phyloP scores from a whole-genome alignment of 2,797 vertebrate genomes.

The Crypturellus tataupa region DNA sequence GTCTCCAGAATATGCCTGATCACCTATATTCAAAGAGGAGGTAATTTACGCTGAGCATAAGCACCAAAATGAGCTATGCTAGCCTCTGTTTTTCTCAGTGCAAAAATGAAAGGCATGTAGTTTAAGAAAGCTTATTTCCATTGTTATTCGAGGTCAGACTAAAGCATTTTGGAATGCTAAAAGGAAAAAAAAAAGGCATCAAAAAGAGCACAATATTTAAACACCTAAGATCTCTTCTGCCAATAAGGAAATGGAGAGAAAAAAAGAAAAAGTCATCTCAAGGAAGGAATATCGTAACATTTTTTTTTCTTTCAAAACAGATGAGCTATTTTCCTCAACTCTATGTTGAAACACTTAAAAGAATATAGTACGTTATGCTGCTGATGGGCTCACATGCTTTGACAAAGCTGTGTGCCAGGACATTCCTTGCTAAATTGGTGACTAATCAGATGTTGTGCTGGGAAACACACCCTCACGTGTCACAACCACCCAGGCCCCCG shows the following conservation, averaged over 20 bases:
- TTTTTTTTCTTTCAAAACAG: not conserved
- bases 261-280: not conserved
- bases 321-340: conserved; percentile 15
- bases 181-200: not conserved
- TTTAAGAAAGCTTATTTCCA: not conserved
- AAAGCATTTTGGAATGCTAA: not conserved
- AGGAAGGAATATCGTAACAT: not conserved
- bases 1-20: not conserved
- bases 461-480: conserved; percentile 78
- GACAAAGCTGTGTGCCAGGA: conserved; percentile 53
- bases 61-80: not conserved
- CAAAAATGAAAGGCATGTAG: not conserved
- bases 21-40: not conserved
- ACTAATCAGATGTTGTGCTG: conserved; percentile 78
- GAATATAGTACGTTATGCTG: conserved; percentile 75
- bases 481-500: conserved; percentile 59
- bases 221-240: not conserved
- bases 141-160: not conserved
- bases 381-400: conserved; percentile 69
- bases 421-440: conserved; percentile 73
- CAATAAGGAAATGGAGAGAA: not conserved
- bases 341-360: conserved; percentile 35
- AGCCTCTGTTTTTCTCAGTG: not conserved
- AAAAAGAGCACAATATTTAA: not conserved
- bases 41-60: not conserved